A percentile compares a stretch with the other conserved stretches of the same genome.
Conservation (phyloP, 2,888 invertebrate species). For the Agonopterix subpropinquella region DNA sequence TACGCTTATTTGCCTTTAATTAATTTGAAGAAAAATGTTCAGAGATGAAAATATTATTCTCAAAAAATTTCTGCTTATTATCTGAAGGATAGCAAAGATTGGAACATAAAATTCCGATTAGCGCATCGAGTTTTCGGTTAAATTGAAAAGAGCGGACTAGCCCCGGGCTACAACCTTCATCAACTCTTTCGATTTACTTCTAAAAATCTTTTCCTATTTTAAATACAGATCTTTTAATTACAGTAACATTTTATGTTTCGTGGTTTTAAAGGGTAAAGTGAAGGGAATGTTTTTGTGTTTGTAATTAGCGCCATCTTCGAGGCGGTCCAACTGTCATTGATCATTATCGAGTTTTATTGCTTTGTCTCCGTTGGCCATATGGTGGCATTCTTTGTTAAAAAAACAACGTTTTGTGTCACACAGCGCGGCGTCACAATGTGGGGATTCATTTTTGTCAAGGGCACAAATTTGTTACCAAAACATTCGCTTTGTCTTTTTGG, state of each 20-base stretch:
- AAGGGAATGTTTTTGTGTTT: slow-evolving; percentile 7
- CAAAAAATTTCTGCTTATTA: slow-evolving; percentile 16
- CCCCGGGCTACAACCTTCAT: slow-evolving; percentile 52
- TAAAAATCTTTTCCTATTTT: slow-evolving; percentile 34
- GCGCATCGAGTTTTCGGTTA: slow-evolving; percentile 38
- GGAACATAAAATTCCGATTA: slow-evolving; percentile 66
- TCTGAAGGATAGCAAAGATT: slow-evolving; percentile 25
- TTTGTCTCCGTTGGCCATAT: slow-evolving; percentile 43
- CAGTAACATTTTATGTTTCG: slow-evolving; percentile 5
- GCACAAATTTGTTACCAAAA: too few relatives aligned
- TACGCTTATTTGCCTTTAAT: too few relatives aligned
- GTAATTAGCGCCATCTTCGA: slow-evolving; percentile 30
- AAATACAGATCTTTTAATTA: slow-evolving; percentile 1
- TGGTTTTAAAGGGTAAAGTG: slow-evolving; percentile 5
- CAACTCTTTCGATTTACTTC: slow-evolving; percentile 53
- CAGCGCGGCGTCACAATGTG: too few relatives aligned
- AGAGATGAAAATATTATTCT: background rate
- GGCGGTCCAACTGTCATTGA: slow-evolving; percentile 46
- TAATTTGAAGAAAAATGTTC: too few relatives aligned
- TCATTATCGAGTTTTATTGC: slow-evolving; percentile 43
- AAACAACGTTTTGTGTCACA: slow-evolving; percentile 3
- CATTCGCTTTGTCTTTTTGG: too few relatives aligned
- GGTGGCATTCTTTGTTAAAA: slow-evolving; percentile 43
- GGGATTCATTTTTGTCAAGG: too few relatives aligned
- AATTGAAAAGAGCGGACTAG: slow-evolving; percentile 48